A percentile compares a stretch with the other conserved stretches of the same genome.
Evolutionary conservation across 2,888 invertebrate species (phyloP).

Genomic region (Aspidapion aeneum): DNA sequence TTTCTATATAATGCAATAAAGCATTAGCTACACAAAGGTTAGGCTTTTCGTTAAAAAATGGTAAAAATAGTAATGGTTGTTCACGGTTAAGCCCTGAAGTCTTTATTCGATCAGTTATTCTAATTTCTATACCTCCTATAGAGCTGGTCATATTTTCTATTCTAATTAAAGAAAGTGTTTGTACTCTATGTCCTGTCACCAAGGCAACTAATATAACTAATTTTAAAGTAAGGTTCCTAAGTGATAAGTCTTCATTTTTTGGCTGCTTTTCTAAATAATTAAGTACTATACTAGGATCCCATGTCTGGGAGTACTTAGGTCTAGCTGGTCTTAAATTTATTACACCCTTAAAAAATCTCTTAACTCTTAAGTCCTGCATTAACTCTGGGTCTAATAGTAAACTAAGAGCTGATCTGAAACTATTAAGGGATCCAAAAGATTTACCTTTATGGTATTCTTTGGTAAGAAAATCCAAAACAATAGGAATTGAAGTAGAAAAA

Average conservation of each 20-base stretch:
- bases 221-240: constrained; percentile 23
- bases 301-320: constrained; percentile 25
- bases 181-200: constrained; percentile 28
- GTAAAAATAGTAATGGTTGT: constrained; percentile 21
- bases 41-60: constrained; percentile 20
- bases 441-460: not conserved
- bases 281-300: constrained; percentile 28
- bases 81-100: constrained; percentile 16
- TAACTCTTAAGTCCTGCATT: not conserved
- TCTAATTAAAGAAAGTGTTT: constrained; percentile 28
- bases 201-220: constrained; percentile 27
- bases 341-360: constrained; percentile 20
- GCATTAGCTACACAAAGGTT: constrained; percentile 20
- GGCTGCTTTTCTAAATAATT: constrained; percentile 15
- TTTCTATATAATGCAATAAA: constrained; percentile 10
- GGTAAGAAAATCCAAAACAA: constrained; percentile 7
- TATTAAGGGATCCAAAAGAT: not conserved
- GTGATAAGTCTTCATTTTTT: constrained; percentile 18
- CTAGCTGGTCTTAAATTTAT: constrained; percentile 21
- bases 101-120: constrained; percentile 26
- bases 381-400: constrained; percentile 3
- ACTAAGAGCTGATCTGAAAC: not conserved
- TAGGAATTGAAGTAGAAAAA: not conserved
- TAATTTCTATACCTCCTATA: constrained; percentile 16
- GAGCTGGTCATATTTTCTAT: constrained; percentile 12